These are phyloP conservation scores for Nomada fucata DNA, from an alignment of 2,888 invertebrate species.

Conservation along the genomic window DNA sequence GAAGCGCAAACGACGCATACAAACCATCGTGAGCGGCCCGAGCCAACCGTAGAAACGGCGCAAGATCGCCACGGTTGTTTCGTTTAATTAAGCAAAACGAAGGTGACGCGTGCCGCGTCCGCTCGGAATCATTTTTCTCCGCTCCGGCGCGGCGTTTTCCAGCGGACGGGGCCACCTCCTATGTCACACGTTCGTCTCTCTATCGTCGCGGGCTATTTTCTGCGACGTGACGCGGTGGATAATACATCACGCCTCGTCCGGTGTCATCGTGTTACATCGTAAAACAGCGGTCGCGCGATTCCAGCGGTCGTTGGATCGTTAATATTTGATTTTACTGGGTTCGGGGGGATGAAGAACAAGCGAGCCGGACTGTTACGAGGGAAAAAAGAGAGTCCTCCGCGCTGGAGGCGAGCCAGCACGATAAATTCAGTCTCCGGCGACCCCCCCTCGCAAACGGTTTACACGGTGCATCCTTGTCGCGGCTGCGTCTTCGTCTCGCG, in stretches of 20 bases:
- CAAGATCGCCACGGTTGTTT: constrained; percentile 30
- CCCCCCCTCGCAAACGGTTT: constrained; percentile 35
- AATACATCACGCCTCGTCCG: constrained; percentile 54
- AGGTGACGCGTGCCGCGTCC: constrained; percentile 2
- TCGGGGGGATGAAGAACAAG: constrained; percentile 63
- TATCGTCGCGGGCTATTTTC: constrained; percentile 51
- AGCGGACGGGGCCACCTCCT: not conserved
- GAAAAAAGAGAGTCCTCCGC: constrained; percentile 39
- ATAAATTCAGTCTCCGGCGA: constrained; percentile 65
- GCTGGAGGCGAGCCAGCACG: constrained; percentile 66
- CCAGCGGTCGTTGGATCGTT: constrained; percentile 58
- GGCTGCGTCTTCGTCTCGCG: constrained; percentile 43
- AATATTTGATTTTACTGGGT: constrained; percentile 71
- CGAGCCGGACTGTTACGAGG: constrained; percentile 32
- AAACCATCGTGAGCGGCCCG: constrained; percentile 15
- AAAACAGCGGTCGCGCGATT: constrained; percentile 52
- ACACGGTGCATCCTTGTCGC: constrained; percentile 53
- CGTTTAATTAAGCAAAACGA: constrained; percentile 47
- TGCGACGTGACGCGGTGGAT: constrained; percentile 41
- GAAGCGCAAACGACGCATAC: constrained; percentile 2
- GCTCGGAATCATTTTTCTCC: constrained; percentile 32
- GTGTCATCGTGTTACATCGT: constrained; percentile 55
- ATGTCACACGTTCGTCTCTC: constrained; percentile 29
- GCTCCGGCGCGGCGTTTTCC: not conserved
- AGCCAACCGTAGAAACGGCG: not conserved